A percentile compares a stretch with the other conserved stretches of the same genome.
Conservation (phyloP, 2,888 invertebrate species). For the Synergus itoensis region DNA sequence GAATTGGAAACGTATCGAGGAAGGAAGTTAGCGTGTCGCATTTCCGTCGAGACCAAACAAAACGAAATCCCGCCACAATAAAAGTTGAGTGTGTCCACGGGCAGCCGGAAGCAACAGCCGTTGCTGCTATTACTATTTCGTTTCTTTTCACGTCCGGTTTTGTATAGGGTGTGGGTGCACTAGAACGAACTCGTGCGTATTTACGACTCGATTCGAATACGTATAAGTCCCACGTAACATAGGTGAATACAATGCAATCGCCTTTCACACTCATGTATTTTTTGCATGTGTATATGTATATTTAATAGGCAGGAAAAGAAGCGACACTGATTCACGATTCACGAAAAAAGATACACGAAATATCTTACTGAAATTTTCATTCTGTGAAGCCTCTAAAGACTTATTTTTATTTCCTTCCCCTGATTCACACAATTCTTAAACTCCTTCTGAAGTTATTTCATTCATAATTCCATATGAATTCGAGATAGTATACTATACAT, state of each 20-base stretch:
- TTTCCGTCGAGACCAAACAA: conserved; percentile 55
- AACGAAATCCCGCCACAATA: conserved; percentile 59
- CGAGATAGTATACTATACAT: too few relatives aligned
- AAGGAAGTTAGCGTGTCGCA: conserved; percentile 60
- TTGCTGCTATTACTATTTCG: conserved; percentile 68
- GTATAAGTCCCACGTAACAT: not conserved
- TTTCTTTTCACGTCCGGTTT: conserved; percentile 57
- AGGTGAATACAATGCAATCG: conserved; percentile 24
- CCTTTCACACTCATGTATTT: conserved; percentile 12
- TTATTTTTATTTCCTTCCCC: conserved; percentile 2
- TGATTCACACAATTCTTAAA: not conserved
- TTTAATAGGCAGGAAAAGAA: conserved; percentile 2
- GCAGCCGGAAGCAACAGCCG: conserved; percentile 66
- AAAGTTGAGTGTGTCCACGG: conserved; percentile 60
- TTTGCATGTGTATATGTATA: not conserved
- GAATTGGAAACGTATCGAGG: conserved; percentile 51
- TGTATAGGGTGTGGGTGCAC: conserved; percentile 53
- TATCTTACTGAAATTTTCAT: conserved; percentile 4
- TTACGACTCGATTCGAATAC: conserved; percentile 40
- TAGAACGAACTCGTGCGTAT: conserved; percentile 49
- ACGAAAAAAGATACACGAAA: conserved; percentile 15
- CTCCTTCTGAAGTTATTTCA: not conserved
- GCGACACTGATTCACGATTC: not conserved
- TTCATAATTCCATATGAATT: not conserved
- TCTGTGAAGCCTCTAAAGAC: not conserved